Evolutionary conservation across 2,797 vertebrate genomes (phyloP).

Genomic region (Cynopterus sphinx): DNA sequence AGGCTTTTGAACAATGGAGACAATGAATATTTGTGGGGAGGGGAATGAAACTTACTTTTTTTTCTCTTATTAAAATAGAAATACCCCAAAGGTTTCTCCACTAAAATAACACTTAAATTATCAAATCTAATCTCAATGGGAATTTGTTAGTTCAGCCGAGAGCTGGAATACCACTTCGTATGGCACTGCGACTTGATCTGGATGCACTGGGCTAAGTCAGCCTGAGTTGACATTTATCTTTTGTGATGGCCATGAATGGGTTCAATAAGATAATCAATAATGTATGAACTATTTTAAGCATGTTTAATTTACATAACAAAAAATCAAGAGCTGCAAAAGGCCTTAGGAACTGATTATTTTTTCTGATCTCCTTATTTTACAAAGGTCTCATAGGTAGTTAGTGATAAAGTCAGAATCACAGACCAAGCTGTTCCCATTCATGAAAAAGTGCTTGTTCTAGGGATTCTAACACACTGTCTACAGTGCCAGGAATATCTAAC

Average conservation of each 20-base stretch:
- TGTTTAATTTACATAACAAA: conserved; percentile 32
- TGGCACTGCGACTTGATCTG: conserved; percentile 6
- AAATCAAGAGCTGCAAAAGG: not conserved
- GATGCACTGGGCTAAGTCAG: not conserved
- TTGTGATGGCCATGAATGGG: not conserved
- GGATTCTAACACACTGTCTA: not conserved
- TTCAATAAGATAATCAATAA: conserved; percentile 30
- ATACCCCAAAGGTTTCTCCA: not conserved
- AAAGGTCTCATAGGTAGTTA: not conserved
- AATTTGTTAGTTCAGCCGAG: conserved; percentile 20
- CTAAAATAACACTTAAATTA: not conserved
- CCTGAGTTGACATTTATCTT: not conserved
- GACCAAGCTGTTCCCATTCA: not conserved
- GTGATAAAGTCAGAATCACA: not conserved
- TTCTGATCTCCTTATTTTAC: conserved; percentile 17
- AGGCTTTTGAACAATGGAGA: not conserved
- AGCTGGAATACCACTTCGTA: not conserved
- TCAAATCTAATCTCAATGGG: not conserved
- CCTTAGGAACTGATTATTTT: conserved; percentile 1
- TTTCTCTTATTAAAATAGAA: conserved; percentile 22
- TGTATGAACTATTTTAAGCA: conserved; percentile 11
- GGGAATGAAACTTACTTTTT: not conserved
- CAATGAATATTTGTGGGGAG: not conserved
- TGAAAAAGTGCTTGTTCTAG: not conserved
- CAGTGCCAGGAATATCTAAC: not conserved